Evolutionary conservation across 2,888 invertebrate genomes (phyloP).

Genomic region (Drosophila imparisetae): DNA sequence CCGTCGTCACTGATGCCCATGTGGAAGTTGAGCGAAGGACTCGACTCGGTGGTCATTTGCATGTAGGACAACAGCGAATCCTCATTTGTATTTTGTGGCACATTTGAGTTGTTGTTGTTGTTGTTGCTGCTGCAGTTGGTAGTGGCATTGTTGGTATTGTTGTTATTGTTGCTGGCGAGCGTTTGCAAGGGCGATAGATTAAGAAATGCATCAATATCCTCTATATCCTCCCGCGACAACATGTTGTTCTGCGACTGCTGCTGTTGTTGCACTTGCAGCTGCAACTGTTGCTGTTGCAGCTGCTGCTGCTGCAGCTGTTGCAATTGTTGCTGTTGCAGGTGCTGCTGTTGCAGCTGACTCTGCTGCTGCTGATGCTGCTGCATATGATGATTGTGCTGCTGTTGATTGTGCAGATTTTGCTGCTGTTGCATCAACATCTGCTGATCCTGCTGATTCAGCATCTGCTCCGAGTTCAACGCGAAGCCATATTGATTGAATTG

Average conservation of each 20-base stretch:
- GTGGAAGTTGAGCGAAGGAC: conserved; percentile 80
- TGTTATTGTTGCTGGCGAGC: conserved; percentile 39
- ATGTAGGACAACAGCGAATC: conserved; percentile 83
- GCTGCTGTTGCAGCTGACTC: conserved; percentile 49
- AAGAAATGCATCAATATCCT: conserved; percentile 82
- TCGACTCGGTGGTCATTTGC: conserved; percentile 82
- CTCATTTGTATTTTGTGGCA: conserved; percentile 72
- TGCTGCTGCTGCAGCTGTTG: conserved; percentile 60
- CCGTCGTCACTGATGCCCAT: conserved; percentile 82
- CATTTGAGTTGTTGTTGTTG: conserved; percentile 56
- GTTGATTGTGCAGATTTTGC: conserved; percentile 72
- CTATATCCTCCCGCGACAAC: conserved; percentile 76
- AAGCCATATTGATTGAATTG: conserved; percentile 83
- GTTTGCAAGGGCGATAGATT: conserved; percentile 80
- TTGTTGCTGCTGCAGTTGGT: conserved; percentile 22
- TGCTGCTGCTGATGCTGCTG: conserved; percentile 48
- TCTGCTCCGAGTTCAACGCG: conserved; percentile 77
- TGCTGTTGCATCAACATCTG: conserved; percentile 78
- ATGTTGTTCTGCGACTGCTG: conserved; percentile 62
- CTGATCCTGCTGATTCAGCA: conserved; percentile 77
- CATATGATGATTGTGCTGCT: conserved; percentile 70
- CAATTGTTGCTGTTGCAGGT: conserved; percentile 50
- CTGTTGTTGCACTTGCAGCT: conserved; percentile 48
- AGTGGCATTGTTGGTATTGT: conserved; percentile 24
- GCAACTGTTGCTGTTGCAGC: conserved; percentile 66